These are phyloP conservation scores for Drosophila austrosaltans DNA, from an alignment of 2,888 invertebrate genomes.

Conservation along the genomic window DNA sequence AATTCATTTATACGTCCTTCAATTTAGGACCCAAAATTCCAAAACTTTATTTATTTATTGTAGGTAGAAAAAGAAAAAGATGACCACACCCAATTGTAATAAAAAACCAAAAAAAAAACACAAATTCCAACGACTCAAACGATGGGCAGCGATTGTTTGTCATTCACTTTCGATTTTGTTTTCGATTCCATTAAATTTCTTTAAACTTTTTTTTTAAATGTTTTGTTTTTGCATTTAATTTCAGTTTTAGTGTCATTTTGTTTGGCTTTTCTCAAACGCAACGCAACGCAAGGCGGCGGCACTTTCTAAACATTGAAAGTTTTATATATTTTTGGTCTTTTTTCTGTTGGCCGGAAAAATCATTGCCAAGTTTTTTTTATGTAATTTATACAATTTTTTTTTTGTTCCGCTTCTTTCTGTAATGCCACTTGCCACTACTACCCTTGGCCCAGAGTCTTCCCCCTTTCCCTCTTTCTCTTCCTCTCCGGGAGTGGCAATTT, in stretches of 20 bases:
- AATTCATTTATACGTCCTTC: neutral
- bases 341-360: constrained; percentile 43
- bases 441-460: neutral
- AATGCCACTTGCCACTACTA: constrained; percentile 11
- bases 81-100: constrained; percentile 28
- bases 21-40: neutral
- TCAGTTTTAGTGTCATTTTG: constrained; percentile 40
- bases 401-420: constrained; percentile 18
- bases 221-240: constrained; percentile 41
- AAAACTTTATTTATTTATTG: constrained; percentile 11
- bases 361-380: constrained; percentile 51
- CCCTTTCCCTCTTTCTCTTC: constrained; percentile 23
- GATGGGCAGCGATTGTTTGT: neutral
- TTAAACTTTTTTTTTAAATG: constrained; percentile 29
- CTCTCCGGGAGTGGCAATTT: constrained; percentile 13
- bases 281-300: constrained; percentile 8
- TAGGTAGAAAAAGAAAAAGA: constrained; percentile 7
- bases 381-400: constrained; percentile 46
- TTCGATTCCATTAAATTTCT: constrained; percentile 69
- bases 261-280: constrained; percentile 33
- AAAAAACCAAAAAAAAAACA: constrained; percentile 47
- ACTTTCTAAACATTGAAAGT: constrained; percentile 62
- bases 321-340: constrained; percentile 27
- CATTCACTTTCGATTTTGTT: constrained; percentile 68
- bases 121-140: constrained; percentile 18